Evolutionary conservation across 2,888 invertebrate species (phyloP).

Genomic region (Macrophya annulata): DNA sequence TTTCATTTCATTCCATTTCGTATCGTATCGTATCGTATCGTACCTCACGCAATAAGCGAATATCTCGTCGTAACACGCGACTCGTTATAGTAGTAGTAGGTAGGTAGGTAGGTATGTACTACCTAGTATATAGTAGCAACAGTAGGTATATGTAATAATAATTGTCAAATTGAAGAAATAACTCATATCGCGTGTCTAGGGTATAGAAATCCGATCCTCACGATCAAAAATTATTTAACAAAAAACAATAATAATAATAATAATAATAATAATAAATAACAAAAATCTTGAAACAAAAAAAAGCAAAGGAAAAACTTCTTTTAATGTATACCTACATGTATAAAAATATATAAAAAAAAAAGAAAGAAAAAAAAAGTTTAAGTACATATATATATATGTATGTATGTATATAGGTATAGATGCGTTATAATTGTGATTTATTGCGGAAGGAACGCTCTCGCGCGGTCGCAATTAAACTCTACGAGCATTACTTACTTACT

Average conservation of each 20-base stretch:
- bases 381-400: too few relatives aligned
- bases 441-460: constrained; percentile 36
- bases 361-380: not conserved
- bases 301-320: too few relatives aligned
- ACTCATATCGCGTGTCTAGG: constrained; percentile 1
- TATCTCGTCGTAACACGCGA: not conserved
- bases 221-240: not conserved
- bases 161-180: not conserved
- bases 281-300: too few relatives aligned
- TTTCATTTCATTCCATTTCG: not conserved
- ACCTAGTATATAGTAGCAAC: too few relatives aligned
- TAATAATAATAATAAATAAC: too few relatives aligned
- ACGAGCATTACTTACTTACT: constrained; percentile 17
- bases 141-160: too few relatives aligned
- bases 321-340: too few relatives aligned
- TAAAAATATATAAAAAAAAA: too few relatives aligned
- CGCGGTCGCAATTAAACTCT: constrained; percentile 33
- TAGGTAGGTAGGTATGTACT: too few relatives aligned
- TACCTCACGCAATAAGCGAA: not conserved
- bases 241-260: not conserved
- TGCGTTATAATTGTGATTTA: constrained; percentile 45
- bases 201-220: not conserved
- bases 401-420: not conserved
- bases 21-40: not conserved
- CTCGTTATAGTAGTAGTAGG: not conserved